Base-by-base conservation (phyloP, 1,140 invertebrate species). In the Lepidostoma basale region DNA sequence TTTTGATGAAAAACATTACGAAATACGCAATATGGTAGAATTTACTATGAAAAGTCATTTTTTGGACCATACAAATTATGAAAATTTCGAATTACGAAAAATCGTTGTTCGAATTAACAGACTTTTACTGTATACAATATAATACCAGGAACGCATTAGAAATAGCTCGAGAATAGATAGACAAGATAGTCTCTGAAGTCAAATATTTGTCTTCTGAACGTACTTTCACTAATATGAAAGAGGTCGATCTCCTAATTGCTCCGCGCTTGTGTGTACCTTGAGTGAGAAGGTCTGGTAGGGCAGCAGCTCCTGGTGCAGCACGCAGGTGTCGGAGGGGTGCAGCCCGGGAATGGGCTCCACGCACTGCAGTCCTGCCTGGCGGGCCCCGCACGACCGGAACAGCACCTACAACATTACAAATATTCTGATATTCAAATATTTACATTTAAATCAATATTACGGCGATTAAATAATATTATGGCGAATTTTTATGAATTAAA, bases 321-420 rank as follows among this genome's bases (percentile, higher is more conserved):
- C 83, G 76, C 91, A 93, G 36, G 86, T 85, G 12, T 84, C 79
- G 74, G 89, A 86, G 54, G 87, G 85, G 69, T 90, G 89, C 65
- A 91, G 86, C 23, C 85, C 85, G 1, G 89, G 83, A 12, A 91
- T 82, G 4, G 90, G 88, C 74, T 92, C 90, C 54, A 85, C 83
- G 74, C 91, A 93, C 65, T 86, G 79, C 20, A 87, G 83, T 62
- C 90, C 89, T 40, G 87, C 88, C 62, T 85, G 83, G 18, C 85
- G 75, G 56, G 88, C 87, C 8, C 89, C 89, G 76, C 92, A 95
- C 12, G 88, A 84, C 73, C 86, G 84, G 75, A 91, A 95, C 25
- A 94, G 79, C 36, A 92, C 89, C 86, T 94, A 90, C 73, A 62
- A 62, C n/a, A n/a, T n/a, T n/a, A n/a, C n/a, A n/a, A n/a, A n/a